A percentile compares a stretch with the other conserved stretches of the same genome.
Evolutionary conservation across 1,140 invertebrate species (phyloP).

Genomic region (Ostrea denselamellosa): DNA sequence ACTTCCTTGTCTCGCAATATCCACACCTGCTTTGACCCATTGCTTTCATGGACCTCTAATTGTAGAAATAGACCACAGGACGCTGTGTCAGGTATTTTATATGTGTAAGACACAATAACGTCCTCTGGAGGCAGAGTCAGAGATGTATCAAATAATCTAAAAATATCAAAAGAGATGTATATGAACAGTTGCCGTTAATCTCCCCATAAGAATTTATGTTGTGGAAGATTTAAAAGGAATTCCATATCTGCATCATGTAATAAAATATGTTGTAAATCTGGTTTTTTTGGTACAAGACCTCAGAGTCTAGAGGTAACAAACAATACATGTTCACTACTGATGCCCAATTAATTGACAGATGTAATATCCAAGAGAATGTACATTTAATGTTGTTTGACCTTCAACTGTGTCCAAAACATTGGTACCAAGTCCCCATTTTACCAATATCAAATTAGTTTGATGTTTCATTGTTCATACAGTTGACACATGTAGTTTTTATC

Average conservation of each 20-base stretch:
- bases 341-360: too few relatives aligned
- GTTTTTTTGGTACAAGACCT: background rate
- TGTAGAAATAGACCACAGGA: constrained; percentile 39
- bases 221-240: too few relatives aligned
- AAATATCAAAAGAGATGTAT: background rate
- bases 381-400: too few relatives aligned
- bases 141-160: constrained; percentile 44
- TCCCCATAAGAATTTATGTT: background rate
- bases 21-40: constrained; percentile 1
- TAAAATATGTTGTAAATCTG: background rate
- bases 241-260: background rate
- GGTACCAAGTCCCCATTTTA: too few relatives aligned
- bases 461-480: too few relatives aligned
- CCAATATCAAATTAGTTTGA: too few relatives aligned
- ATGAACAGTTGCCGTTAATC: background rate
- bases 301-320: background rate
- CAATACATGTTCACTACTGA: too few relatives aligned
- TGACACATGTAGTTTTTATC: too few relatives aligned
- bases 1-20: background rate
- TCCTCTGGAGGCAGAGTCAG: background rate
- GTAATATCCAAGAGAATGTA: too few relatives aligned
- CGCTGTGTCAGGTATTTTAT: background rate
- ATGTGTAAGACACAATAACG: constrained; percentile 30
- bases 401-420: too few relatives aligned
- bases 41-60: background rate